A percentile compares a stretch with the other conserved stretches of the same genome.
Evolutionary conservation across 2,888 invertebrate genomes (phyloP).

Genomic region (Machimus atricapillus): DNA sequence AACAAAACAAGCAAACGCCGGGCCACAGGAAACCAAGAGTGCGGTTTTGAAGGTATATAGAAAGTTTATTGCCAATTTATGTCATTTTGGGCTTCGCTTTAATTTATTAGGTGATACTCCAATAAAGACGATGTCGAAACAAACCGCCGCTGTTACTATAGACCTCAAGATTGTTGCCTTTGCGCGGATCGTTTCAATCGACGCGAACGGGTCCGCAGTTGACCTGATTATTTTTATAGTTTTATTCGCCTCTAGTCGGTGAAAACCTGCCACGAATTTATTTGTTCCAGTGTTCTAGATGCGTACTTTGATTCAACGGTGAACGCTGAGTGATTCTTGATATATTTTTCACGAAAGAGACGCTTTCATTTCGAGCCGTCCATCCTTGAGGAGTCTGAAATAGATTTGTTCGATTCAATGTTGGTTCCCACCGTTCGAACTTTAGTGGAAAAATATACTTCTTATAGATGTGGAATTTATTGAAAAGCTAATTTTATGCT

Average conservation of each 20-base stretch:
- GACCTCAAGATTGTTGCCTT: not conserved
- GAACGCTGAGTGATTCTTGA: not conserved
- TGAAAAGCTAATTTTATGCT: not conserved
- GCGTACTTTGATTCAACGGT: not conserved
- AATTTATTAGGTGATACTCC: slow-evolving; percentile 9
- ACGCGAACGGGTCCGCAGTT: not conserved
- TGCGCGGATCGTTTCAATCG: not conserved
- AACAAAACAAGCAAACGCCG: slow-evolving; percentile 11
- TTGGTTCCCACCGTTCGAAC: not conserved
- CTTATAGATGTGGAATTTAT: not conserved
- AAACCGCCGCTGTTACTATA: not conserved
- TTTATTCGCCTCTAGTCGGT: not conserved
- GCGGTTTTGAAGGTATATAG: slow-evolving; percentile 10
- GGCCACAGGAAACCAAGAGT: not conserved
- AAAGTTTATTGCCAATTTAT: slow-evolving; percentile 15
- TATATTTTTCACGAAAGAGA: not conserved
- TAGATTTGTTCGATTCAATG: not conserved
- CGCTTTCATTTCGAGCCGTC: not conserved
- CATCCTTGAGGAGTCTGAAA: not conserved
- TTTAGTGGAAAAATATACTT: not conserved
- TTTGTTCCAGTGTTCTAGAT: not conserved
- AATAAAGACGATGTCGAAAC: slow-evolving; percentile 12
- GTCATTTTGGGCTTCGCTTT: slow-evolving; percentile 17
- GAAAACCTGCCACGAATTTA: not conserved
- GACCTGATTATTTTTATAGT: not conserved